Conservation (phyloP, 2,888 invertebrate species). For the Hetaerina titia region DNA sequence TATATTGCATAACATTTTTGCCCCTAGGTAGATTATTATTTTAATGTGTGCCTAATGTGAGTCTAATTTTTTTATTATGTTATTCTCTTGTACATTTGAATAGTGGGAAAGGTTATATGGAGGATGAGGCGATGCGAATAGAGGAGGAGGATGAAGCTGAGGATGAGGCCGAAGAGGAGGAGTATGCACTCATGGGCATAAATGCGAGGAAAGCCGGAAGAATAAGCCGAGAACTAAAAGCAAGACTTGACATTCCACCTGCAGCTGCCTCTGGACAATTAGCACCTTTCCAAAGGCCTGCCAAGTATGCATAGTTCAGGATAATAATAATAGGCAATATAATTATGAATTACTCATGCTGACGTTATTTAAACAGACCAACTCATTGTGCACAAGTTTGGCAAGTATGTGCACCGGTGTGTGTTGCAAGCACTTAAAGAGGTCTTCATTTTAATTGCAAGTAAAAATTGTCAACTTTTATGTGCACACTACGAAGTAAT, state of each 20-base stretch:
- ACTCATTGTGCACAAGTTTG: no score
- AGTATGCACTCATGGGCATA: constrained; percentile 52
- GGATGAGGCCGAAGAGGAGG: constrained; percentile 58
- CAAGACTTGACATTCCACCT: constrained; percentile 78
- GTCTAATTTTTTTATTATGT: not conserved
- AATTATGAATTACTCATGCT: no score
- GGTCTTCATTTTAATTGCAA: no score
- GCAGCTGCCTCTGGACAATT: constrained; percentile 72
- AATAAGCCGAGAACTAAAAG: constrained; percentile 74
- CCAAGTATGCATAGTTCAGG: constrained; percentile 38
- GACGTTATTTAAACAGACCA: no score
- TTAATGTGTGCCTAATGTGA: no score
- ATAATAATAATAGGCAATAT: no score
- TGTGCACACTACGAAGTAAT: no score
- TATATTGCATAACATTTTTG: no score
- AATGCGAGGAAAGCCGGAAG: constrained; percentile 66
- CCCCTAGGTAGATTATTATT: no score
- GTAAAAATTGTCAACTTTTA: no score
- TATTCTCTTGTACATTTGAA: constrained; percentile 29
- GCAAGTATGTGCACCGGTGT: no score
- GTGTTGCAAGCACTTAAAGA: no score
- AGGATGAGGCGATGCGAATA: constrained; percentile 67
- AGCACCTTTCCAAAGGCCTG: constrained; percentile 54
- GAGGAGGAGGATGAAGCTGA: constrained; percentile 68
- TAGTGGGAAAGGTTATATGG: constrained; percentile 40